Evolutionary conservation across 2,797 vertebrate genomes (phyloP).

Genomic region (Cephalopachus bancanus): DNA sequence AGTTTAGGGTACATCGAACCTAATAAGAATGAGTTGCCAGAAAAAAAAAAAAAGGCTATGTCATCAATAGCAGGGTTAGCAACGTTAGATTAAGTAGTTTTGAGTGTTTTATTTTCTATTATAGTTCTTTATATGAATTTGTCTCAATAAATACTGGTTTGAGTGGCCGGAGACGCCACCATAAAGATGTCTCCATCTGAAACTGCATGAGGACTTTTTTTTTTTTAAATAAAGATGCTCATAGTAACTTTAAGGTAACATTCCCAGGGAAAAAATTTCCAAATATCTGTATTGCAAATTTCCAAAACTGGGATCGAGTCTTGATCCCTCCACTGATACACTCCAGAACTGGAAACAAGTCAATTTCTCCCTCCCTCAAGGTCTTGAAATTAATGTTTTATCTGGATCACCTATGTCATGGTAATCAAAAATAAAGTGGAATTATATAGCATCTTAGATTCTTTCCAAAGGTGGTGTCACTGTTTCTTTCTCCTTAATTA

Average conservation of each 20-base stretch:
- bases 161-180: background rate
- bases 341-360: conserved; percentile 1
- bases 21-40: conserved; percentile 18
- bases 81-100: background rate
- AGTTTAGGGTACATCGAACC: conserved; percentile 26
- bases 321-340: conserved; percentile 64
- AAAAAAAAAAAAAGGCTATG: background rate
- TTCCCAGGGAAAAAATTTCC: background rate
- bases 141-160: background rate
- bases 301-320: conserved; percentile 61
- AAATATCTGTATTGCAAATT: conserved; percentile 65
- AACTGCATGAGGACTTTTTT: background rate
- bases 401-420: conserved; percentile 78
- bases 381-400: conserved; percentile 75
- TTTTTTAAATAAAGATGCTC: conserved; percentile 21
- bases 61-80: background rate
- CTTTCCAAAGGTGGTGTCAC: conserved; percentile 80
- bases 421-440: conserved; percentile 72
- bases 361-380: conserved; percentile 22
- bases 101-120: conserved; percentile 18
- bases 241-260: conserved; percentile 63
- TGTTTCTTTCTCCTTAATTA: conserved; percentile 80
- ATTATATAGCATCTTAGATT: conserved; percentile 77
- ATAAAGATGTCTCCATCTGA: background rate
- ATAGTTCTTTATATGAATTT: background rate